phyloP scores from a whole-genome alignment of 2,888 invertebrate genomes.

The Drosophila emarginata region DNA sequence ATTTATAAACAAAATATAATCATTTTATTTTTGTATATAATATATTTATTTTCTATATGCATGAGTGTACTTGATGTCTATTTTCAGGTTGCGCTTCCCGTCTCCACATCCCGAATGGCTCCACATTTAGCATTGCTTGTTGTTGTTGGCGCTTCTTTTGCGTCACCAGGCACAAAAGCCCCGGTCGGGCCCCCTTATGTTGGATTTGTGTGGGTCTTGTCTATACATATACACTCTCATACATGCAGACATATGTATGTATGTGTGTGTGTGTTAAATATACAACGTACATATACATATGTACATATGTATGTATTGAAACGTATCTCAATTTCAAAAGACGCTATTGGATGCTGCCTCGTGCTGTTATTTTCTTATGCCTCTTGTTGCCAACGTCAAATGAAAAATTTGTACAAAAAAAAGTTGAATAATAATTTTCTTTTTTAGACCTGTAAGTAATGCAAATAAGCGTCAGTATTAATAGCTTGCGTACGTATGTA shows the following conservation, averaged over 20 bases:
- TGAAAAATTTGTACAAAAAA: constrained; percentile 28
- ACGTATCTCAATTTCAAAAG: constrained; percentile 40
- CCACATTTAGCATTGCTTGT: constrained; percentile 19
- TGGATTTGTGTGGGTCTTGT: constrained; percentile 26
- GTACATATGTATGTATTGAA: not conserved
- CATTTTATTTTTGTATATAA: constrained; percentile 13
- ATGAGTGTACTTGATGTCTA: constrained; percentile 42
- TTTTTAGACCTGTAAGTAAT: constrained; percentile 20
- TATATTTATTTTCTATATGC: constrained; percentile 6
- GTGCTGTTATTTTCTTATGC: constrained; percentile 17
- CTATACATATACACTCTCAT: constrained; percentile 14
- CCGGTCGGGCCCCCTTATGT: constrained; percentile 62
- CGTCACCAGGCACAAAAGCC: constrained; percentile 46
- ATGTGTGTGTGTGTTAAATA: not conserved
- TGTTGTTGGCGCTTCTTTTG: constrained; percentile 39
- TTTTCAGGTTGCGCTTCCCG: constrained; percentile 45
- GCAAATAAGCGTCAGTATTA: constrained; percentile 22
- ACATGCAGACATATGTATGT: not conserved
- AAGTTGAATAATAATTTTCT: constrained; percentile 39
- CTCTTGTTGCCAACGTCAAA: constrained; percentile 63
- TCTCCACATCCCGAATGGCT: constrained; percentile 1
- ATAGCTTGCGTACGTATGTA: not conserved
- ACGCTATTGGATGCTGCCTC: constrained; percentile 36
- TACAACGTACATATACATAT: not conserved
- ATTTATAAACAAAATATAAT: constrained; percentile 26